A percentile compares a stretch with the other conserved stretches of the same genome.
These are phyloP conservation scores for Scyliorhinus canicula DNA, from an alignment of 2,797 vertebrate genomes.

Conservation along the genomic window DNA sequence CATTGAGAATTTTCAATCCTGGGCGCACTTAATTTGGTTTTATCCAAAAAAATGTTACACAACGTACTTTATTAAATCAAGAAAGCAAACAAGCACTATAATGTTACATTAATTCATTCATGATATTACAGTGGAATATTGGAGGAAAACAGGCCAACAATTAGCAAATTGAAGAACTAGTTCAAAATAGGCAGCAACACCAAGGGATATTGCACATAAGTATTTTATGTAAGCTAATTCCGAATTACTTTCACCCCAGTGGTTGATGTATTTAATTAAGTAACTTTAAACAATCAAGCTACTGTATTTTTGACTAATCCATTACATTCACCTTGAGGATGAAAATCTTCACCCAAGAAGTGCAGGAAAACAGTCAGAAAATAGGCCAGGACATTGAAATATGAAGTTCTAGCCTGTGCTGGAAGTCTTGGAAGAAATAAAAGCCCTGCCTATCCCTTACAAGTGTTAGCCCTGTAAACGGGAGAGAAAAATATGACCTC, in stretches of 20 bases:
- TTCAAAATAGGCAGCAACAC: neutral
- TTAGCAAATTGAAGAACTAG: too few relatives aligned
- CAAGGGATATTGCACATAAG: too few relatives aligned
- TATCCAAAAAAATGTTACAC: neutral
- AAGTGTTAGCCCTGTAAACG: neutral
- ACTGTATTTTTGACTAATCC: neutral
- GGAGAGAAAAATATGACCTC: neutral
- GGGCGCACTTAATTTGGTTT: neutral
- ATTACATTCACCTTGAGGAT: neutral
- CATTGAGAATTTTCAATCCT: neutral
- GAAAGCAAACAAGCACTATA: neutral
- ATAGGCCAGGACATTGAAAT: neutral
- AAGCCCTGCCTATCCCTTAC: neutral
- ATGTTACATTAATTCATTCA: too few relatives aligned
- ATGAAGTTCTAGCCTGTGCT: neutral
- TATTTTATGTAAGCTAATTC: neutral
- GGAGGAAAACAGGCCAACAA: neutral
- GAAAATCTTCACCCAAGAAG: neutral
- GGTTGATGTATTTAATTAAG: neutral
- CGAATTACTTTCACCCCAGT: neutral
- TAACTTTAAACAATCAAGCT: neutral
- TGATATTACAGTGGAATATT: neutral
- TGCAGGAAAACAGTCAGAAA: neutral
- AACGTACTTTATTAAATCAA: neutral
- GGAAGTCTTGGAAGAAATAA: neutral